Evolutionary conservation across 2,797 vertebrate species (phyloP), one percentile per base, ranked within the genome.

Genomic region (Crax fasciolata): DNA sequence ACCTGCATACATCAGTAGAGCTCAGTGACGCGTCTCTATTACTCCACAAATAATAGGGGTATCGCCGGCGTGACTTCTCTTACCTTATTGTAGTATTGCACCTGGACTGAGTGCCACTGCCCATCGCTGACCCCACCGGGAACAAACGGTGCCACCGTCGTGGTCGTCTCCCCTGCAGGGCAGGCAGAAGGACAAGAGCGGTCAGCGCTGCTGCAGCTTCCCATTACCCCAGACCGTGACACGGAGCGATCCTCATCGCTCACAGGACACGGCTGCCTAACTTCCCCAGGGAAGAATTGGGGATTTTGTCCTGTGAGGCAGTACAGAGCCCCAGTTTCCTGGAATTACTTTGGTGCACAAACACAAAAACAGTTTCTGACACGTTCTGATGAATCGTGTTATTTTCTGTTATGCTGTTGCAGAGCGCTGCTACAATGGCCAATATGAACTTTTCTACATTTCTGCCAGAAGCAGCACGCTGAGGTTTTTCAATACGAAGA

Each of bases 31-130:
- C 0, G 0, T 14, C 41, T 49, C 66, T 59, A 6, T 13, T 65
- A 52, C 49, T 49, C 55, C 23, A 55, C 20, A 57, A 72, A 81
- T 6, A 70, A 67, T 0, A 38, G 32, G 18, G 7, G 23, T 13
- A 57, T 39, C n/a, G 35, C n/a, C 46, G 70, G 32, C 15, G 21
- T 10, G 17, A 4, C 6, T 16, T 12, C 2, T 6, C 98, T 98
- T 99, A 99, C 99, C 99, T 99, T 99, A 96, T 99, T 99, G 98
- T 99, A 99, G 98, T 99, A 99, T 86, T 99, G 99, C 89, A 99
- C 98, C 97, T 99, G 99, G 68, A 99, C 99, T 0, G 99, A 99
- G 94, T 99, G 99, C 99, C 99, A 99, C 80, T 98, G 99, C 68
- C 99, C 99, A 2, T 99, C 99, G 1, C 99, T 99, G 94, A 99